A percentile compares a stretch with the other conserved stretches of the same genome.
Evolutionary conservation across 2,113 vertebrate species (phyloP).

Genomic region (Oophaga pumilio): DNA sequence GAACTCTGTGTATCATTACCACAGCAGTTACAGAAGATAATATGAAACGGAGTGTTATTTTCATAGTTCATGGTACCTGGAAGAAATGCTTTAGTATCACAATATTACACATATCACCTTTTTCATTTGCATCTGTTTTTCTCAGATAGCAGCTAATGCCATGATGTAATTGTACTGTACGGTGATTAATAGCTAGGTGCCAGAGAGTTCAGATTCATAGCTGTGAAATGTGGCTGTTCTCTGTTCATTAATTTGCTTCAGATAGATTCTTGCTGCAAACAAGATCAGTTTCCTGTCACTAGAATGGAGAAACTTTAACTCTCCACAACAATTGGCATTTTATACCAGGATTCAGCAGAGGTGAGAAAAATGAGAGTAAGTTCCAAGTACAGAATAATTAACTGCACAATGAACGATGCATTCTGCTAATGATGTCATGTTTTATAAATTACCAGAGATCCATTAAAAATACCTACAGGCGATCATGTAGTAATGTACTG

Average conservation of each 20-base stretch:
- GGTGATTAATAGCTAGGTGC: not conserved
- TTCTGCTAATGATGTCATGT: not conserved
- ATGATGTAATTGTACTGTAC: not conserved
- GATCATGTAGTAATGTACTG: not conserved
- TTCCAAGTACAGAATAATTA: not conserved
- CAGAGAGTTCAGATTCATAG: not conserved
- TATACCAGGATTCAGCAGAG: not conserved
- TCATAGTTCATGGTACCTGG: too few species aligned
- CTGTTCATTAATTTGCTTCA: constrained; percentile 13
- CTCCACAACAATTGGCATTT: not conserved
- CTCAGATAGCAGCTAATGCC: not conserved
- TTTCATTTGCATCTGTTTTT: not conserved
- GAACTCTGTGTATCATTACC: too few species aligned
- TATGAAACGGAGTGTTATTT: too few species aligned
- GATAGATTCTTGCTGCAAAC: not conserved
- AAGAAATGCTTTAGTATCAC: too few species aligned
- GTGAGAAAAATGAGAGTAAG: not conserved
- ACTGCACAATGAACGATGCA: not conserved
- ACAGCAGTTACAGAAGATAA: too few species aligned
- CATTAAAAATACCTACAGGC: not conserved
- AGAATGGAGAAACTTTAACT: not conserved
- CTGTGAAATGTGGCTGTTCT: not conserved
- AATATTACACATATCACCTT: too few species aligned
- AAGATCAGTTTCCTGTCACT: not conserved
- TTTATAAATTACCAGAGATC: not conserved